Evolutionary conservation across 2,113 vertebrate species (phyloP), one percentile per base, ranked within the genome.

Genomic region (Macaca mulatta): DNA sequence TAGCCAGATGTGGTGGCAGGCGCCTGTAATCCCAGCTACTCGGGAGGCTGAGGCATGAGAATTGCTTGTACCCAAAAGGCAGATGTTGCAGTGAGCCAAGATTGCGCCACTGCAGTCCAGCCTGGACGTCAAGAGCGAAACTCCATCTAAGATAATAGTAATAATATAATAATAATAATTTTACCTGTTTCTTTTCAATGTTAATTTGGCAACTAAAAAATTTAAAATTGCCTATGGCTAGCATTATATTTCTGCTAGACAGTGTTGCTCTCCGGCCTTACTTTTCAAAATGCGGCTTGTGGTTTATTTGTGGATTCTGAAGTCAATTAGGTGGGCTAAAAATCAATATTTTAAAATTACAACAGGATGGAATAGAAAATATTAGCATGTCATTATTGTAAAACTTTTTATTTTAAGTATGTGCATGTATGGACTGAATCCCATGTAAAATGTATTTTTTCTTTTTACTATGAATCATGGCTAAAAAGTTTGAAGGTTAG

Each of bases 361-460:
- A 86, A 79, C 13, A 61, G 75, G 90, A 85, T 43, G 38, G 25
- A 80, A 23, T 90, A 84, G 45, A 86, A 93, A 87, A 88, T 57
- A 83, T 13, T 30, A 59, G 48, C 88, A 40, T 84, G 30, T 11
- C 40, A 83, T 78, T 61, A 27, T 75, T 70, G 30, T 45, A 74
- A 93, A 90, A 40, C 52, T n/a, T 93, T 92, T 92, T 93, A 50
- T 93, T 92, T 92, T 93, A 50, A 91, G 64, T 57, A 70, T 6
- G 25, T 78, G 38, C 2, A 2, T 50, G 11, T 74, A 52, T 72
- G 3, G 72, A 50, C 67, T 78, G 64, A 89, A 35, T 89, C 75
- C 35, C 12, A 10, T 78, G 67, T 83, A 69, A 89, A 55, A 81
- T 18, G 9, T n/a, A 18, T 30, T 90, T 70, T 77, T 83, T 61